Evolutionary conservation across 2,113 vertebrate species (phyloP).

Genomic region (Dolichotis patagonum): DNA sequence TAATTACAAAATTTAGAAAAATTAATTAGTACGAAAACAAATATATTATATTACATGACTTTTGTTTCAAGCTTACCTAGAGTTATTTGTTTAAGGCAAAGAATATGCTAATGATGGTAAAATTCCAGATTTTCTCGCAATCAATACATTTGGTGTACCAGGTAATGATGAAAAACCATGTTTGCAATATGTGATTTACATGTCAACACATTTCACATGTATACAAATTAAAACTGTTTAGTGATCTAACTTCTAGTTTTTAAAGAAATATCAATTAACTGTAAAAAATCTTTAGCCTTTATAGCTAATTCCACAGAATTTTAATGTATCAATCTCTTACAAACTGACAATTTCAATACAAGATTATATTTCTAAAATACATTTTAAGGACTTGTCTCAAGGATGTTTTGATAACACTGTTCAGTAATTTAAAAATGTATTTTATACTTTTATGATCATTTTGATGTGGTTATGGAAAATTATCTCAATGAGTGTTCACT

Average conservation of each 20-base stretch:
- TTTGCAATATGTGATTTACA: neutral
- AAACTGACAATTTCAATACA: neutral
- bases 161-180: neutral
- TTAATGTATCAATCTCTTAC: neutral
- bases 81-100: neutral
- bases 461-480: neutral
- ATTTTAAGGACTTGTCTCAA: neutral
- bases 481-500: neutral
- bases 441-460: conserved; percentile 16
- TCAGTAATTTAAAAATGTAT: neutral
- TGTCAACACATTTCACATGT: neutral
- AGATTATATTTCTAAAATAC: neutral
- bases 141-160: neutral
- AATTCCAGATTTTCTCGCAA: neutral
- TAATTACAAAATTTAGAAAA: neutral
- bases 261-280: neutral
- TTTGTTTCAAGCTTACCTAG: neutral
- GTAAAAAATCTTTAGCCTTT: neutral
- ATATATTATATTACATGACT: neutral
- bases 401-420: neutral
- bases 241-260: neutral
- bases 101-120: neutral
- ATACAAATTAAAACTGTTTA: neutral
- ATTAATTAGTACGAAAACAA: neutral
- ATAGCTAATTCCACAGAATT: neutral